Evolutionary conservation across 2,888 invertebrate species (phyloP).

Genomic region (Chaetogeoica ovagalla): DNA sequence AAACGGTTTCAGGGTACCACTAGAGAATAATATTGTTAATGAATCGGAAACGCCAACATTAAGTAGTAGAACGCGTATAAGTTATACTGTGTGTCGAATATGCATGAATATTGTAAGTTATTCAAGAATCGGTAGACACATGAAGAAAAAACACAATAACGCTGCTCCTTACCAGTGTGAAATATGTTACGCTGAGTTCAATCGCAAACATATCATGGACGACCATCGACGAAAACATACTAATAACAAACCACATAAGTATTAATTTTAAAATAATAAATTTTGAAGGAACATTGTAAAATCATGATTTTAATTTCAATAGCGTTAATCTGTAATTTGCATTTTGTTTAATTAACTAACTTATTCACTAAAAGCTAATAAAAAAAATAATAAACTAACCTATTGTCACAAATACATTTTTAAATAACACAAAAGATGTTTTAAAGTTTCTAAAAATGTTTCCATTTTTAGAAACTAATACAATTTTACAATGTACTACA

Average conservation of each 20-base stretch:
- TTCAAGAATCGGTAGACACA: slow-evolving; percentile 47
- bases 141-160: slow-evolving; percentile 49
- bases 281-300: no score
- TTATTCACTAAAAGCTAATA: no score
- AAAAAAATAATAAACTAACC: no score
- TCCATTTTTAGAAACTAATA: no score
- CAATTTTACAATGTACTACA: background rate
- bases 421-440: no score
- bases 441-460: no score
- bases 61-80: slow-evolving; percentile 17
- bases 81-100: slow-evolving; percentile 43
- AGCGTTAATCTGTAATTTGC: no score
- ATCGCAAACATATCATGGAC: slow-evolving; percentile 45
- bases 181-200: slow-evolving; percentile 34
- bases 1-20: background rate
- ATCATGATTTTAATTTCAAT: no score
- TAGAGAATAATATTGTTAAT: background rate
- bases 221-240: slow-evolving; percentile 44
- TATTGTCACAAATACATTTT: no score
- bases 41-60: background rate
- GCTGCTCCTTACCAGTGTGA: slow-evolving; percentile 48
- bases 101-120: slow-evolving; percentile 42
- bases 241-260: slow-evolving; percentile 46
- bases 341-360: no score
- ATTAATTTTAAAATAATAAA: background rate